Evolutionary conservation across 2,888 invertebrate genomes (phyloP), one percentile per base, ranked within the genome.

Genomic region (Tanypteryx hageni): DNA sequence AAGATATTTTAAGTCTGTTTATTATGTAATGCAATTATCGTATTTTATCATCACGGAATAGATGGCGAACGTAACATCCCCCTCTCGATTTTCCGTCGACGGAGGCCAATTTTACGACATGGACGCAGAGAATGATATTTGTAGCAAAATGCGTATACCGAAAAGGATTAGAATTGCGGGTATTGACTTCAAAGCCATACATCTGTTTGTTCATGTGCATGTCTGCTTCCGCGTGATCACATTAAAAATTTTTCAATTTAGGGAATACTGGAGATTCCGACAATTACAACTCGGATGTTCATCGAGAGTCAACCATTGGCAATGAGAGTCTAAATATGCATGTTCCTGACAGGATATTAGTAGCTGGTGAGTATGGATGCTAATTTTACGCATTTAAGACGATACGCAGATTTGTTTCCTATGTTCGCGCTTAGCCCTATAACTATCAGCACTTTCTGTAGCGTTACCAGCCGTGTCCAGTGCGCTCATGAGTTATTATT

Each of bases 331-430:
- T 98, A 95, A 97, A 97, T 94, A 99, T 99, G 99, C 97, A 97
- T 94, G 99, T 99, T 68, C 99, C 99, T 4, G 99, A 99, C 94
- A 96, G 98, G 94, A 99, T 99, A 95, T 96, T 99, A 93, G 97
- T 99, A 86, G 96, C 97, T 94, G 99, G 99, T 94, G 97, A 97
- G 95, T 96, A 97, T 94, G 96, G 18, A 31, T 68, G 16, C 44
- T 14, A 56, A 22, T 82, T 57, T 18, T n/a, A 14, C 0, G 16
- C 56, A 14, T 16, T 18, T 14, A 16, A 4, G 31, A 18, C 27
- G 5, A 27, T 85, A 44, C 11, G 58, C 11, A 85, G 44, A 58
- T 76, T 22, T 1, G 83, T 83, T 83, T 9, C 83, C 83, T 56
- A 5, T 44, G 83, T n/a, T 83, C 44, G 1, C 44, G 44, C 11